A percentile compares a stretch with the other conserved stretches of the same genome.
Evolutionary conservation across 2,888 invertebrate genomes (phyloP).

Genomic region (Tipula lateralis): DNA sequence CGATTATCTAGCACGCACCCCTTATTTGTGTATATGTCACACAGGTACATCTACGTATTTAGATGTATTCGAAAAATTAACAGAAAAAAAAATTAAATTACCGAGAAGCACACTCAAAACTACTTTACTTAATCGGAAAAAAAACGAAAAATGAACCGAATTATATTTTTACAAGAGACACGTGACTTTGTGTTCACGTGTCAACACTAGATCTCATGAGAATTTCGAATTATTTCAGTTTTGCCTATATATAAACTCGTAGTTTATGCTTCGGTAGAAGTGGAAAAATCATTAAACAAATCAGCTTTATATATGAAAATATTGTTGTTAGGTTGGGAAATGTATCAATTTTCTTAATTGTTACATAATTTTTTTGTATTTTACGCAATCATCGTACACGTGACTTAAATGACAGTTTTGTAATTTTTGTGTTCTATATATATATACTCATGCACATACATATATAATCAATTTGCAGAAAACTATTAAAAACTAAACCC

Average conservation of each 20-base stretch:
- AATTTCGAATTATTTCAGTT: background rate
- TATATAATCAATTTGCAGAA: background rate
- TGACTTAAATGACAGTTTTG: background rate
- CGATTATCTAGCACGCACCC: background rate
- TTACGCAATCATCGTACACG: background rate
- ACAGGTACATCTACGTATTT: background rate
- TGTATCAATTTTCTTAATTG: slow-evolving; percentile 19
- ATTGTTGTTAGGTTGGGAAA: background rate
- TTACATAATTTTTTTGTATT: background rate
- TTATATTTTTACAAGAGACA: slow-evolving; percentile 24
- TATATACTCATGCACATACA: background rate
- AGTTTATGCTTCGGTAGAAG: too few species aligned
- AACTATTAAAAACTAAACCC: slow-evolving; percentile 9
- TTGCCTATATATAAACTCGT: background rate
- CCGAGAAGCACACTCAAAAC: background rate
- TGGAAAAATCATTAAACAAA: slow-evolving; percentile 7
- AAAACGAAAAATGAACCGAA: background rate
- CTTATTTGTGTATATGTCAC: background rate
- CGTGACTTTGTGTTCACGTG: slow-evolving; percentile 26
- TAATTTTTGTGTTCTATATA: background rate
- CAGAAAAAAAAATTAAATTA: background rate
- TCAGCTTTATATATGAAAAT: background rate
- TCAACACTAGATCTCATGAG: slow-evolving; percentile 27
- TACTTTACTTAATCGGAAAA: slow-evolving; percentile 14
- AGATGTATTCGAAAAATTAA: background rate